A percentile compares a stretch with the other conserved stretches of the same genome.
Conservation (phyloP, 2,888 invertebrate genomes). For the Chaitophorus viminalis region DNA sequence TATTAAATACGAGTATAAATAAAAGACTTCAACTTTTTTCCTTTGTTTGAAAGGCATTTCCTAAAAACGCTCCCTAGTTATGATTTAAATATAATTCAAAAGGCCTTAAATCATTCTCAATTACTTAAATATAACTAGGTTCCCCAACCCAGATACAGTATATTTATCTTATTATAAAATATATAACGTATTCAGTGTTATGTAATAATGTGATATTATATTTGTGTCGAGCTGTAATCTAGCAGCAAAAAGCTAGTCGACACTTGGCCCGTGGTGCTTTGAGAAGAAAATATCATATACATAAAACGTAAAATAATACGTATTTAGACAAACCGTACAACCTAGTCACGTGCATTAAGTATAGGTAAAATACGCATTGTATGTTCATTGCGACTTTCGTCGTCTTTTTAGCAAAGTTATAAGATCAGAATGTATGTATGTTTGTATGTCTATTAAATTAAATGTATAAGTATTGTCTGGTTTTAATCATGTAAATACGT, state of each 20-base stretch:
- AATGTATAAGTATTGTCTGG: not conserved
- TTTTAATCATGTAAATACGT: slow-evolving; percentile 17
- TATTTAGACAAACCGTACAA: not conserved
- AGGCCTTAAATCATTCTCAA: too few species aligned
- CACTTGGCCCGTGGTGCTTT: not conserved
- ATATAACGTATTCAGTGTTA: too few species aligned
- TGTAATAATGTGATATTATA: too few species aligned
- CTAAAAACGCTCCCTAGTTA: too few species aligned
- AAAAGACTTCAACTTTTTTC: too few species aligned
- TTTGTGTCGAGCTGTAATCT: too few species aligned
- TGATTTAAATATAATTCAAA: too few species aligned
- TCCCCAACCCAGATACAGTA: too few species aligned
- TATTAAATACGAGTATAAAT: too few species aligned
- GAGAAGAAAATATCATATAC: not conserved
- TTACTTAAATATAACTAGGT: too few species aligned
- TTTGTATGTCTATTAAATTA: not conserved
- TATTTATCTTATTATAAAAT: too few species aligned
- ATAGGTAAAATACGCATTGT: not conserved
- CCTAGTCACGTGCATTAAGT: not conserved
- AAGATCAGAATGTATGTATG: slow-evolving; percentile 35
- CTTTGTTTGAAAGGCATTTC: too few species aligned
- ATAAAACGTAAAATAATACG: not conserved
- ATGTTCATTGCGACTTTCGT: not conserved
- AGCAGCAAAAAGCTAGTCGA: not conserved
- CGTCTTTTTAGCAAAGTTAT: slow-evolving; percentile 2